Evolutionary conservation across 2,888 invertebrate genomes (phyloP), one percentile per base, ranked within the genome.

Genomic region (Ceraclea dissimilis): DNA sequence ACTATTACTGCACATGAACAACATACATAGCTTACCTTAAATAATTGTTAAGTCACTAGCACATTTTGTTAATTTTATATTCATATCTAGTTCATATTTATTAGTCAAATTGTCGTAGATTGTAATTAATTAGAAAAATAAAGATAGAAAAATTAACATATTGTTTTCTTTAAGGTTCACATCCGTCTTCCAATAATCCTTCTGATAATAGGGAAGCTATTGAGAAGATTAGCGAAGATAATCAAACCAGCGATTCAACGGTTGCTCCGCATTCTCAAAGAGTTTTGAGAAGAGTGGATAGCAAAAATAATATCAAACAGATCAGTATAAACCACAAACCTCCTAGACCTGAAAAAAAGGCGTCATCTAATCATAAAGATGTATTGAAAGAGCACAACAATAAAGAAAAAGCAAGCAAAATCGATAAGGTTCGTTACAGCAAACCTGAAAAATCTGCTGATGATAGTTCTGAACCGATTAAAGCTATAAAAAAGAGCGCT

Each of bases 121-220:
- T 31, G 48, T 50, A 43, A 31, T 34, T 48, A 34, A 56, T 49
- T 47, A 47, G 18, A 48, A 59, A 59, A 49, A 56, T 50, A 52
- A 53, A 20, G 49, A 33, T 47, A 51, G 51, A 20, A 52, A 46
- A 56, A 61, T 51, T 59, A 51, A 54, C 54, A 54, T 53, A 17
- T 47, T 52, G n/a, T 58, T 60, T 60, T 60, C 56, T 62, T 62
- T 51, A 62, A 62, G 62, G 62, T 60, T 60, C 52, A 56, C 58
- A 54, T 53, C 62, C 58, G 57, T 58, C 62, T 60, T 62, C 62
- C 60, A 60, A 60, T 57, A 55, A 56, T 62, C 59, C 57, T 59
- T 60, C 62, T 58, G 59, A 58, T 56, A 59, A 61, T 53, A 60
- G 60, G 62, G 62, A 62, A 62, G 60, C 52, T 48, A 46, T 60